These are phyloP conservation scores for Lasiurus borealis DNA, from an alignment of 2,113 vertebrate genomes.

Conservation along the genomic window DNA sequence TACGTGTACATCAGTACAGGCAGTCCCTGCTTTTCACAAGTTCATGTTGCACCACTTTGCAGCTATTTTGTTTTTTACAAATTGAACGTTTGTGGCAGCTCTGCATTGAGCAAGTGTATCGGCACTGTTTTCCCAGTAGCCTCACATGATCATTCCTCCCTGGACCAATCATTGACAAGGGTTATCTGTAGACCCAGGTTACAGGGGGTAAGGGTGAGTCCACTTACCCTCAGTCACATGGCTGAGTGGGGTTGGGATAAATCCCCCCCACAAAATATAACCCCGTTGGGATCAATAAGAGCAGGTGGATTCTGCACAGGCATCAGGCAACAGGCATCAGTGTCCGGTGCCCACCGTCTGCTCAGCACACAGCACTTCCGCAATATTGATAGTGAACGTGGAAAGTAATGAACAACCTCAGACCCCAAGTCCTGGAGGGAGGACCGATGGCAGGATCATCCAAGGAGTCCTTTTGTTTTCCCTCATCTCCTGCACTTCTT, in stretches of 20 bases:
- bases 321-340: fast-evolving
- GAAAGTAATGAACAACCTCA: neutral
- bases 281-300: neutral
- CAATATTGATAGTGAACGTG: neutral
- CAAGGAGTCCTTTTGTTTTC: neutral
- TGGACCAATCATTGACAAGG: neutral
- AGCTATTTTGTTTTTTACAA: neutral
- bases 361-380: neutral
- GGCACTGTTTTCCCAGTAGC: neutral
- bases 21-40: no score
- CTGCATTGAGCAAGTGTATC: neutral
- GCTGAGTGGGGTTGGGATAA: neutral
- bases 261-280: neutral
- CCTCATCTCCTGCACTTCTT: neutral
- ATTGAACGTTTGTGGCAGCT: neutral
- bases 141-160: neutral
- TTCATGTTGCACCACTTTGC: neutral
- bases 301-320: neutral
- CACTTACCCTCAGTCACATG: neutral
- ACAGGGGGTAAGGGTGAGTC: neutral
- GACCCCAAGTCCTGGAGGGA: neutral
- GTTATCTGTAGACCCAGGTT: neutral
- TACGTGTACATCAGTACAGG: fast-evolving
- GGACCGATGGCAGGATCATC: neutral
- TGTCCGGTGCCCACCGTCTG: neutral